phyloP scores from a whole-genome alignment of 2,113 vertebrate species.

The Cichladusa arquata region DNA sequence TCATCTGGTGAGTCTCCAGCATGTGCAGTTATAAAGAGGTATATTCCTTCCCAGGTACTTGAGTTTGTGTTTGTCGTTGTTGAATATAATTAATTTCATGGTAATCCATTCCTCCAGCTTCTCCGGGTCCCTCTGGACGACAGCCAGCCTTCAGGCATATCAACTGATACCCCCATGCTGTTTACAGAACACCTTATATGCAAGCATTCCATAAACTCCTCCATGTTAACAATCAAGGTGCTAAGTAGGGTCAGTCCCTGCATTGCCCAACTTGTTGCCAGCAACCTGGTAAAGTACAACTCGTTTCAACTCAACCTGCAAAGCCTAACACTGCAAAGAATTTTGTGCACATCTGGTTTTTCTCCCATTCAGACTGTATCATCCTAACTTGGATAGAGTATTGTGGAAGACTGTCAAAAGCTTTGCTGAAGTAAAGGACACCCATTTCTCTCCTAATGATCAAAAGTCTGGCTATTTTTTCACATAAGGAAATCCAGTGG shows the following conservation, averaged over 20 bases:
- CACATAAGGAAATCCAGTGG: not conserved
- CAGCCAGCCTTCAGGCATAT: not conserved
- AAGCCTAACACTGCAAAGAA: not conserved
- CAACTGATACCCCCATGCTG: not conserved
- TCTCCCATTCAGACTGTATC: not conserved
- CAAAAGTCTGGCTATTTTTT: not conserved
- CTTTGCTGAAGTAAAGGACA: not conserved
- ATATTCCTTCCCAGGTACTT: not conserved
- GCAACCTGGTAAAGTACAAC: not conserved
- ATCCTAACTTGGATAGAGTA: not conserved
- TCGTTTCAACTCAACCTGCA: not conserved
- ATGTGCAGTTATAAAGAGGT: not conserved
- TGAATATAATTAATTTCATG: not conserved
- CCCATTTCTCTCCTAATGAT: not conserved
- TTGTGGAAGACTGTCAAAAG: not conserved
- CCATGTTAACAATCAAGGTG: not conserved
- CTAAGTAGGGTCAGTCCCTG: not conserved
- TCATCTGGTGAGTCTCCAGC: not conserved
- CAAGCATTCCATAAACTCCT: not conserved
- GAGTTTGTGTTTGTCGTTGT: not conserved
- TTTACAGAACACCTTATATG: not conserved
- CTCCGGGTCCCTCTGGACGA: not conserved
- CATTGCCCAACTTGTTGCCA: not conserved
- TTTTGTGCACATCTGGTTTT: not conserved
- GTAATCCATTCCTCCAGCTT: not conserved